Percentiles rank a stretch among this genome's conserved stretches.
Conservation (phyloP, 35 echinoderm and acorn worm genomes). For the Apostichopus californicus region DNA sequence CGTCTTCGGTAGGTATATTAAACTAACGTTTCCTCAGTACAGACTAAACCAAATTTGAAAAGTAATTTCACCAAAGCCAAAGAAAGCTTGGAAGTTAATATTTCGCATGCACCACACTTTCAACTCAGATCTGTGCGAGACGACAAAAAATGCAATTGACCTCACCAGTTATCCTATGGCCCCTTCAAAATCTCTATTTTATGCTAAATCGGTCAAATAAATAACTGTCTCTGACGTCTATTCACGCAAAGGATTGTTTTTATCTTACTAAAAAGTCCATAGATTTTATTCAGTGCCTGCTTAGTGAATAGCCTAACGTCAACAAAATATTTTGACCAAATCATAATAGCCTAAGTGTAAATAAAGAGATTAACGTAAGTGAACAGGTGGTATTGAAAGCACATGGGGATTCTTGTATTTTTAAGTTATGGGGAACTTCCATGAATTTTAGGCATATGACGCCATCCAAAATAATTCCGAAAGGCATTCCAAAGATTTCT, state of each 20-base stretch:
- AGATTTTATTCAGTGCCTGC: not conserved
- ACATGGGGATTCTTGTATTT: not conserved
- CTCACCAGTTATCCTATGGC: not conserved
- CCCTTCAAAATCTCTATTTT: not conserved
- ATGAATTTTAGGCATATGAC: slow-evolving; percentile 3
- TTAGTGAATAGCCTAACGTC: not conserved
- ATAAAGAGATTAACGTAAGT: not conserved
- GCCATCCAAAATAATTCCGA: not conserved
- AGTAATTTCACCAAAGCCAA: too few species aligned
- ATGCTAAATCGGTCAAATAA: slow-evolving; percentile 23
- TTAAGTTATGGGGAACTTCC: not conserved
- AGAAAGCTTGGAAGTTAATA: too few species aligned
- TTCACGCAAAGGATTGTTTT: not conserved
- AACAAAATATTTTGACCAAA: slow-evolving; percentile 1
- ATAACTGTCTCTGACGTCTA: not conserved
- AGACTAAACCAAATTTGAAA: too few species aligned
- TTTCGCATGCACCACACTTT: too few species aligned
- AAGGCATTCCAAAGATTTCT: too few species aligned
- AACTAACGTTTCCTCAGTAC: too few species aligned
- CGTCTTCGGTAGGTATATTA: too few species aligned
- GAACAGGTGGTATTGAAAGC: not conserved
- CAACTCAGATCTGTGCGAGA: not conserved
- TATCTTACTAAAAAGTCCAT: not conserved
- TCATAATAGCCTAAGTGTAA: not conserved
- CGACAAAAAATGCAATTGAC: not conserved